Base-by-base conservation (phyloP, 2,113 vertebrate genomes). In the Thunnus thynnus region DNA sequence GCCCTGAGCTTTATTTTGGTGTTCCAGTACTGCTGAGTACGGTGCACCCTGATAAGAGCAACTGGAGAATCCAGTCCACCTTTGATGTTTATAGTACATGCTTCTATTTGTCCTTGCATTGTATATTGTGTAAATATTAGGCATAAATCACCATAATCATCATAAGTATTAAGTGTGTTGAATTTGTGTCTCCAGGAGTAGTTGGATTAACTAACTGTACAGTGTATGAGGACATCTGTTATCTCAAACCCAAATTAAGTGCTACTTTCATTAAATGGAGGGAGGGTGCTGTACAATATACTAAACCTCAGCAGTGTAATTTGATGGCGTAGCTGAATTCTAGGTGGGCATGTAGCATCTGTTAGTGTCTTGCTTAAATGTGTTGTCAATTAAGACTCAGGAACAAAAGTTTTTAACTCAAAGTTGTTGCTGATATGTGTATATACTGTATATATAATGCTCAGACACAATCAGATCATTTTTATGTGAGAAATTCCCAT, bases 331-430 rank as follows among this genome's bases (percentile, higher is more conserved):
- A 55, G 72, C 27, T 63, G 54, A 76, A 61, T 80, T 65, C 57
- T 48, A 17, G 44, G 0, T 67, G 41, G 36, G 57, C 50, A 51
- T 62, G 27, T 8, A 64, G 18, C 74, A 80, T 83, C 72, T 80
- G 64, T 56, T 63, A 8, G 51, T 61, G 51, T 77, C 18, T 13
- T 48, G 10, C 27, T 44, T 41, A 46, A 20, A 60, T 20, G 5
- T 76, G 8, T 2, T n/a, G n/a, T 61, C 12, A 63, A 62, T 69
- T 27, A 14, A 25, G 14, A 61, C 27, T 13, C 10, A 22, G 60
- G 3, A 63, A 16, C 36, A 18, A 73, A n/a, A 30, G 7, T n/a
- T 41, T 11, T 50, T 22, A 32, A 30, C 17, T 56, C 13, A 36
- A 50, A 52, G 52, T 12, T 57, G 16, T 22, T 64, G 5, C 51